phyloP scores from a whole-genome alignment of 2,797 vertebrate genomes.

The Fistularia tabacaria region DNA sequence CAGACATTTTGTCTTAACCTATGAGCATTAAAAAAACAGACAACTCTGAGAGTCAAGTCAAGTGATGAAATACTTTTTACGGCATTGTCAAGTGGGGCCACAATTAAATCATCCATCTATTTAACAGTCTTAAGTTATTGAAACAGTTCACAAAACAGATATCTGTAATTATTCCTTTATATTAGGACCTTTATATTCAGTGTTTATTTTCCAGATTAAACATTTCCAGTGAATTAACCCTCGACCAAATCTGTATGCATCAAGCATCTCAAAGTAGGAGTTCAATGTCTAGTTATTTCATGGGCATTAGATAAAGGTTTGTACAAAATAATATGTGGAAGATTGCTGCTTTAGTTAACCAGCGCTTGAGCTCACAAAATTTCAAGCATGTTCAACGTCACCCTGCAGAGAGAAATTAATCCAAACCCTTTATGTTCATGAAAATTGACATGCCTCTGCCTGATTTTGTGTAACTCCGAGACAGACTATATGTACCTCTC shows the following conservation, averaged over 20 bases:
- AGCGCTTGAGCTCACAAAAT: too few species aligned
- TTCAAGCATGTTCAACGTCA: too few species aligned
- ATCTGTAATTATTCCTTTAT: not conserved
- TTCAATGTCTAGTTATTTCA: conserved; percentile 14
- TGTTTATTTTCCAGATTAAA: conserved; percentile 18
- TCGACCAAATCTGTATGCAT: conserved; percentile 23
- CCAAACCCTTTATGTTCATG: too few species aligned
- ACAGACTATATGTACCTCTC: too few species aligned
- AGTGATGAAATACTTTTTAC: conserved; percentile 13
- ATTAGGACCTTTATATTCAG: not conserved
- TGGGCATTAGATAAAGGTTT: not conserved
- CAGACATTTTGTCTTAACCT: conserved; percentile 17
- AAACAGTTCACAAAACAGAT: not conserved
- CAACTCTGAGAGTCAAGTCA: conserved; percentile 11
- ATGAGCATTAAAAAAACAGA: conserved; percentile 23
- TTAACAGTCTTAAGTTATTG: conserved; percentile 18
- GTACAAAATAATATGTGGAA: not conserved
- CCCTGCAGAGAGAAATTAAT: too few species aligned
- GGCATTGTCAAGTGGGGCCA: conserved; percentile 13
- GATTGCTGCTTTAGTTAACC: not conserved
- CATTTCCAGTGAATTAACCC: conserved; percentile 33
- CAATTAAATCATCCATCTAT: conserved; percentile 11
- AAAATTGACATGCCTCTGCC: too few species aligned
- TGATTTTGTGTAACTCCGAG: too few species aligned
- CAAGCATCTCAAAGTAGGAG: conserved; percentile 48